Base-by-base conservation (phyloP, 2,888 invertebrate genomes). In the Pimpla rufipes region DNA sequence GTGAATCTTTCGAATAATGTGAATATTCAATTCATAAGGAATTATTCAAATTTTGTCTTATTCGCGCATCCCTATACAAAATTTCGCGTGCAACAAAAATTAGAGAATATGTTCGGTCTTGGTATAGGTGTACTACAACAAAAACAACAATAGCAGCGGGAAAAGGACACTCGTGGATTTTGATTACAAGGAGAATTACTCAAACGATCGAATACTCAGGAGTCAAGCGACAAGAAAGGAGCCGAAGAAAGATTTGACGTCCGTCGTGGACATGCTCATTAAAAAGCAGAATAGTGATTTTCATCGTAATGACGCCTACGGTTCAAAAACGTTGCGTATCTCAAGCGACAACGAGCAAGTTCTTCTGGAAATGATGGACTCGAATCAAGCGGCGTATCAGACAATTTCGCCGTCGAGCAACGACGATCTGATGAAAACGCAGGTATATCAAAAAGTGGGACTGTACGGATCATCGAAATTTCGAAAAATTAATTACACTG, bases 301-400 rank as follows among this genome's bases (percentile, higher is more conserved):
- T 5, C 66, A 77, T 35, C 40, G 62, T 71, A 50, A 79, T 7
- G 6, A 64, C 23, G 57, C 13, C 11, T 23, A 42, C 35, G n/a
- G 57, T 3, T n/a, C 2, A 23, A 71, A 16, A 8, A 18, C 81
- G 5, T 47, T 80, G 21, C 62, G 55, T 5, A 83, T 86, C 2
- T 8, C 73, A 0, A 83, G 70, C 21, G 81, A 85, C 50, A 81
- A 77, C 1, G 86, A 86, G 52, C 85, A 84, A 66, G 75, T 89
- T 5, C 73, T 85, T 37, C 90, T 95, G 52, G 94, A 96, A 88
- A 93, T 93, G 78, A 95, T 96, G 83, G 95, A 95, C 8, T 95
- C 94, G 47, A 95, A 94, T 87, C 62, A 94, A 94, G 96, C 96
- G 35, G 95, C 96, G 0, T 96, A 95, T 91, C 96, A 96, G 93